phyloP scores from a whole-genome alignment of 2,113 vertebrate genomes.

The Tretioscincus oriximinensis region DNA sequence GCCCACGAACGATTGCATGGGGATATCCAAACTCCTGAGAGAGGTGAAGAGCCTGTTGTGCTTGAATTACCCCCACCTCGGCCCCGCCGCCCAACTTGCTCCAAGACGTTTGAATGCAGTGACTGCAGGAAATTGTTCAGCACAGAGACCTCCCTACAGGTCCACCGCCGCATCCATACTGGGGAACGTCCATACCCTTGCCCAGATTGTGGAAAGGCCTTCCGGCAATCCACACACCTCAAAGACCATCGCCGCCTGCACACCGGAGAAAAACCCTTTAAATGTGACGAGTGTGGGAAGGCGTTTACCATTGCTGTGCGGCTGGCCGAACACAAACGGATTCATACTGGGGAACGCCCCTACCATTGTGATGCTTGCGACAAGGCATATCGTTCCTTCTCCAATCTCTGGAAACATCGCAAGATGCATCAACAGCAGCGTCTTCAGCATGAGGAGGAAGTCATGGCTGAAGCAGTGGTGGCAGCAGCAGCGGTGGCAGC shows the following conservation, averaged over 20 bases:
- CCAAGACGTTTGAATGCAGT: slow-evolving; percentile 77
- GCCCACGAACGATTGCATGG: slow-evolving; percentile 77
- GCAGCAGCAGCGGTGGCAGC: slow-evolving; percentile 30
- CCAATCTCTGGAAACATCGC: slow-evolving; percentile 88
- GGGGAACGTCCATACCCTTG: slow-evolving; percentile 83
- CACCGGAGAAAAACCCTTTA: slow-evolving; percentile 83
- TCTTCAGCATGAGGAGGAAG: slow-evolving; percentile 61
- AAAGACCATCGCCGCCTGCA: slow-evolving; percentile 88
- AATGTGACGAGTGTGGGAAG: slow-evolving; percentile 84
- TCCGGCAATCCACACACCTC: slow-evolving; percentile 88
- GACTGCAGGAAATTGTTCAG: slow-evolving; percentile 87
- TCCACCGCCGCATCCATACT: slow-evolving; percentile 88
- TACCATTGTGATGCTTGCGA: slow-evolving; percentile 80
- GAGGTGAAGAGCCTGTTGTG: slow-evolving; percentile 75
- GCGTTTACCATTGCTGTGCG: slow-evolving; percentile 90
- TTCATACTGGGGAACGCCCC: slow-evolving; percentile 83
- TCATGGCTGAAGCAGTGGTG: slow-evolving; percentile 47
- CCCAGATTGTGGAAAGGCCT: slow-evolving; percentile 83
- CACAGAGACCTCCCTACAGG: slow-evolving; percentile 85
- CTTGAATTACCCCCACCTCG: slow-evolving; percentile 55
- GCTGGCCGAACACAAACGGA: slow-evolving; percentile 83
- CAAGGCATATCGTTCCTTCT: slow-evolving; percentile 89
- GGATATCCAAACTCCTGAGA: slow-evolving; percentile 64
- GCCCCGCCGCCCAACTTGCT: slow-evolving; percentile 61
- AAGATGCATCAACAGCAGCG: slow-evolving; percentile 78